A percentile compares a stretch with the other conserved stretches of the same genome.
Conservation (phyloP, 2,888 invertebrate species). For the Penaeus monodon region DNA sequence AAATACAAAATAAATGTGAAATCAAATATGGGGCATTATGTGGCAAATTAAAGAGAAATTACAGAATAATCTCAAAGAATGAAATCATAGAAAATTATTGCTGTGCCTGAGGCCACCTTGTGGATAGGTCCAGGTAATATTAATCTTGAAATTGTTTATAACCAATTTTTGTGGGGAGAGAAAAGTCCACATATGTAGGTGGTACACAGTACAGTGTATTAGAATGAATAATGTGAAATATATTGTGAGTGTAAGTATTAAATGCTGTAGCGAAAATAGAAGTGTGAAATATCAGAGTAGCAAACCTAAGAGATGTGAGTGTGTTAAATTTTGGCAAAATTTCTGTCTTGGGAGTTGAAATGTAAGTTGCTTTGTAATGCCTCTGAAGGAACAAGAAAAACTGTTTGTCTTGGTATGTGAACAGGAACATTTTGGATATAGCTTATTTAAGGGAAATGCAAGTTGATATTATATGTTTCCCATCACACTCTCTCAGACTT, state of each 20-base stretch:
- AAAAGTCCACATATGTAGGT: constrained; percentile 30
- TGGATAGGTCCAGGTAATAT: constrained; percentile 17
- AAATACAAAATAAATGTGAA: constrained; percentile 30
- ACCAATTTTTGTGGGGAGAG: constrained; percentile 2
- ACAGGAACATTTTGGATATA: too few relatives aligned
- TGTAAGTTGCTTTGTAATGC: constrained; percentile 43
- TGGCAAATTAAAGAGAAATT: constrained; percentile 31
- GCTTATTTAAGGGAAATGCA: too few relatives aligned
- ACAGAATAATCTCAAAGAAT: background rate
- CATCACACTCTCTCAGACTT: constrained; percentile 13
- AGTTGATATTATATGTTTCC: background rate
- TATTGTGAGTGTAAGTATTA: constrained; percentile 36
- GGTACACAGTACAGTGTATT: constrained; percentile 60
- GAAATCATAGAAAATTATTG: constrained; percentile 26
- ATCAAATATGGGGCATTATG: constrained; percentile 10
- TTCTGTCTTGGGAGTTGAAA: background rate
- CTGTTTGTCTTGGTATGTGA: background rate
- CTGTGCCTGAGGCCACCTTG: constrained; percentile 62
- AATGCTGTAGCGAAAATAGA: constrained; percentile 49
- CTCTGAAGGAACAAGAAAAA: constrained; percentile 22
- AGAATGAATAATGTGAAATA: constrained; percentile 28
- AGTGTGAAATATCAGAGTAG: constrained; percentile 16
- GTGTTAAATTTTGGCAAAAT: too few relatives aligned
- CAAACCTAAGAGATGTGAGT: too few relatives aligned
- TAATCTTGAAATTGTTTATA: background rate